A percentile compares a stretch with the other conserved stretches of the same genome.
Evolutionary conservation across 2,797 vertebrate genomes (phyloP).

Genomic region (Numenius phaeopus): DNA sequence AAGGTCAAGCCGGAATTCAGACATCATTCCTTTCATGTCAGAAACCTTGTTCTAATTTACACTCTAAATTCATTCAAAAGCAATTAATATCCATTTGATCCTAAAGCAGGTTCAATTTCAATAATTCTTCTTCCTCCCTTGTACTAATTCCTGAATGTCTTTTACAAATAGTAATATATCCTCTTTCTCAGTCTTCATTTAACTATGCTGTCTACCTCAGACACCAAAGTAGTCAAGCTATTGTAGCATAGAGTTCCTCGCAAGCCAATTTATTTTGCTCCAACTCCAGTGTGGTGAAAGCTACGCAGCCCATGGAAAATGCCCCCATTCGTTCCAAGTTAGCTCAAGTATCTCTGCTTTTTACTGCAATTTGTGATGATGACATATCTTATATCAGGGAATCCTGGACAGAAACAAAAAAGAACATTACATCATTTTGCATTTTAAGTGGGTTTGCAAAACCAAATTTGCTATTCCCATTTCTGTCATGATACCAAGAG

Average conservation of each 20-base stretch:
- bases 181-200: not conserved
- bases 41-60: slow-evolving; percentile 42
- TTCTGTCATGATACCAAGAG: not conserved
- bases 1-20: slow-evolving; percentile 36
- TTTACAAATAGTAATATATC: slow-evolving; percentile 22
- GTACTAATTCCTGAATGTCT: slow-evolving; percentile 9
- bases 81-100: slow-evolving; percentile 50
- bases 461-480: not conserved
- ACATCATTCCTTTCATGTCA: slow-evolving; percentile 25
- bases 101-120: slow-evolving; percentile 12
- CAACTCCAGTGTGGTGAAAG: not conserved
- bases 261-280: not conserved
- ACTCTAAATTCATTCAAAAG: slow-evolving; percentile 31
- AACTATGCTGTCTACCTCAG: not conserved
- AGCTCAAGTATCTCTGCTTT: not conserved
- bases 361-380: not conserved
- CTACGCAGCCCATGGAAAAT: not conserved
- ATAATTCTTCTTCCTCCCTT: not conserved
- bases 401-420: not conserved
- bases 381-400: not conserved
- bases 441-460: not conserved
- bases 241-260: not conserved
- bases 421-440: not conserved
- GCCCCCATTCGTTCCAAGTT: not conserved
- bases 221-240: not conserved